Conservation (phyloP, 2,113 vertebrate genomes). For the Lepus timidus region DNA sequence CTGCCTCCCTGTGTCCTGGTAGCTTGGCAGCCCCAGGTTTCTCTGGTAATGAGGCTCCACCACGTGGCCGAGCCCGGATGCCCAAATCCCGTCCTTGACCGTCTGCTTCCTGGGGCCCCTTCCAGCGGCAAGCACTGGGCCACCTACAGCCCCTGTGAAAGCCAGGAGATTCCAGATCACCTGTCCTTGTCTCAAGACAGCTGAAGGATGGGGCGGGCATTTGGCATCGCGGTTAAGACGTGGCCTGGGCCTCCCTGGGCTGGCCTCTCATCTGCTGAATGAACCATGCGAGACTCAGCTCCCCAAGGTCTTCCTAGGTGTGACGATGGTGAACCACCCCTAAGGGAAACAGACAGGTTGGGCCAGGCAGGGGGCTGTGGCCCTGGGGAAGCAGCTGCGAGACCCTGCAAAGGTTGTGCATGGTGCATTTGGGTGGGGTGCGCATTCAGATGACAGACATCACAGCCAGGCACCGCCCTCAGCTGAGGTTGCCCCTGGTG, state of each 20-base stretch:
- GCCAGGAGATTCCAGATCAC: too few species aligned
- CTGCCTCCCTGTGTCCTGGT: too few species aligned
- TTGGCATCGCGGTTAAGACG: too few species aligned
- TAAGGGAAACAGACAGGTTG: constrained; percentile 4
- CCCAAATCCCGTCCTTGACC: not conserved
- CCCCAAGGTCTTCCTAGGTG: not conserved
- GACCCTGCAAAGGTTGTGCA: too few species aligned
- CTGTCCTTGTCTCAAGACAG: not conserved
- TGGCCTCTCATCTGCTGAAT: constrained; percentile 51
- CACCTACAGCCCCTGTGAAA: not conserved
- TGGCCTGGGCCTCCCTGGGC: not conserved
- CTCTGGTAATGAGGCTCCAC: not conserved
- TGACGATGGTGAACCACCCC: constrained; percentile 20
- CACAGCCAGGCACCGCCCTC: not conserved
- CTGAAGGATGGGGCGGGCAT: too few species aligned
- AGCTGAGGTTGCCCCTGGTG: constrained; percentile 1
- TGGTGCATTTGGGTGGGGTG: not conserved
- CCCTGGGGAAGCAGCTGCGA: not conserved
- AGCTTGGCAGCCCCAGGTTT: not conserved
- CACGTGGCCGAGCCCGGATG: not conserved
- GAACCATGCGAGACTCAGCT: constrained; percentile 19
- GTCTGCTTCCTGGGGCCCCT: not conserved
- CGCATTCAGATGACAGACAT: not conserved
- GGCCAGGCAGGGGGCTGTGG: not conserved
- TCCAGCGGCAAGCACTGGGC: not conserved